Base-by-base conservation (phyloP, 2,888 invertebrate species). In the Orthonychiurus folsomi region DNA sequence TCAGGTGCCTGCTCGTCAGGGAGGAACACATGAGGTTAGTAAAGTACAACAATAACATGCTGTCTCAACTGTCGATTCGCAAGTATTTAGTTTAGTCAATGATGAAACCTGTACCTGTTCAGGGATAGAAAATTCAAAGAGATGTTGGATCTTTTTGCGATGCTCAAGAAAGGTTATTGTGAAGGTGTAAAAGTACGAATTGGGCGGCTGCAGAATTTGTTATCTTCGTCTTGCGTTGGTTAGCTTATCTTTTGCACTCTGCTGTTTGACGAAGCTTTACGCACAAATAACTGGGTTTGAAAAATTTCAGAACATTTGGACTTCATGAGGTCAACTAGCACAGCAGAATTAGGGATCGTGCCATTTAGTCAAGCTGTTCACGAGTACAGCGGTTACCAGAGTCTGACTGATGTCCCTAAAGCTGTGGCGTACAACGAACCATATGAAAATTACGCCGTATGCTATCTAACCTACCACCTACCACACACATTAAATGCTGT, bases 281-380 rank as follows among this genome's bases (percentile, higher is more conserved):
- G 21, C 53, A 59, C 50, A 15, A 54, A 52, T 62, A 66, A 52
- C 21, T 65, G 25, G 60, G 54, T 64, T 76, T 77, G 50, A n/a
- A n/a, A n/a, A n/a, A n/a, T n/a, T n/a, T n/a, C 72, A 84, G 99
- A 99, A 78, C 97, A 99, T 80, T 81, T 99, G 77, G 99, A 99
- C 80, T 99, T 96, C 77, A 88, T 97, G 84, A 89, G 88, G 76
- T 77, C 79, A 1, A 75, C 81, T 53, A 86, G 88, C 73, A 85
- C 86, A 63, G 85, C 86, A 76, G 83, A 87, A 56, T 84, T 86
- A 73, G 83, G 84, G 74, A 87, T 93, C 75, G 84, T 83, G 3
- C 88, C 90, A 66, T 93, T 96, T 78, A 85, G 85, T 66, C 95
- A 96, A 79, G 79, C 93, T 64, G 86, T 91, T 76, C 90, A 91